Evolutionary conservation across 2,888 invertebrate genomes (phyloP), one percentile per base, ranked within the genome.

Genomic region (Cyrtodaria siliqua): DNA sequence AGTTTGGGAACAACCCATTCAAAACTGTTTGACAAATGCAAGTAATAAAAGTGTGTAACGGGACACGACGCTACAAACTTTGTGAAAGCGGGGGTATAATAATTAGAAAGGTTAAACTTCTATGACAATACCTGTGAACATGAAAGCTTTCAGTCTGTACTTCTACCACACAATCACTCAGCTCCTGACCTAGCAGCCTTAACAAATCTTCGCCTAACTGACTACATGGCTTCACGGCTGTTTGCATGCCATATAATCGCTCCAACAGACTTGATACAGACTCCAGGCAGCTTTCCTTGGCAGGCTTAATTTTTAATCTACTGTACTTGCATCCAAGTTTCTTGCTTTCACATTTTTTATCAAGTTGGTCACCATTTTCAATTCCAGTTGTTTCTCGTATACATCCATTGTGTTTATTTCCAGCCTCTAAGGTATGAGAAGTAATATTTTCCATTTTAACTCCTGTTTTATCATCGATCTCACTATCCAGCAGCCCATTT

Each of bases 111-210:
- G n/a, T n/a, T n/a, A n/a, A n/a, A n/a, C n/a, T n/a, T n/a, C n/a
- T n/a, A n/a, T n/a, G n/a, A n/a, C n/a, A 12, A 74, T 70, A 88
- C 86, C 81, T 86, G 72, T 89, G 89, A 60, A 82, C 79, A 57
- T 71, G 79, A 53, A 87, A 87, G 24, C 77, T 76, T 6, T 79
- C 77, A 0, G 79, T 85, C 6, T 77, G 77, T 38, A 88, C 87
- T 2, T 67, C 40, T 6, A 89, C 64, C 1, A 75, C 64, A 68
- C 83, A 86, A 55, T 89, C 88, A 63, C 75, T 78, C 29, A 69
- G 44, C 4, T 73, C 24, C 18, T 86, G 80, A 20, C 83, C 75
- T 33, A 85, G 84, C 53, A 83, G 73, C 20, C 83, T 74, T 26
- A 89, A 66, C 33, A 89, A 72, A 62, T 89, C 87, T 38, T 80